Percentiles rank a stretch among this genome's conserved stretches.
Conservation (phyloP, 2,797 vertebrate genomes). For the Sebastes wilsoni region DNA sequence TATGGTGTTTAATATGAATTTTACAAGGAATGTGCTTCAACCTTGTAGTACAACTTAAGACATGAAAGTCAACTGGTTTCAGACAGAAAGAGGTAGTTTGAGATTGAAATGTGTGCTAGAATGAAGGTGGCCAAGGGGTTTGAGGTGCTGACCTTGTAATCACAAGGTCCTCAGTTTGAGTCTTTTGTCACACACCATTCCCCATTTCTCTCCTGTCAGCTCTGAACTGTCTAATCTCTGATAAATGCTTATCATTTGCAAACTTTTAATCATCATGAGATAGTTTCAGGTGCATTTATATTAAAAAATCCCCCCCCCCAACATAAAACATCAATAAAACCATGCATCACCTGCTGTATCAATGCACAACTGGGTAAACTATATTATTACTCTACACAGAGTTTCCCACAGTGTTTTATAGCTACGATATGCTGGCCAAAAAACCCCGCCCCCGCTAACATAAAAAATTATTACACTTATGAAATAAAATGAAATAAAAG, state of each 20-base stretch:
- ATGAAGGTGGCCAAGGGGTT: background rate
- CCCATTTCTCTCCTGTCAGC: background rate
- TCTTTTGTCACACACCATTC: background rate
- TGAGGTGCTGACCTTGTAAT: background rate
- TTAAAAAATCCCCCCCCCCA: background rate
- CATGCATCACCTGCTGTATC: background rate
- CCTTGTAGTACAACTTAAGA: background rate
- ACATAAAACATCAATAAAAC: background rate
- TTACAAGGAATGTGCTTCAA: conserved; percentile 16
- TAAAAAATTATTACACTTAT: conserved; percentile 36
- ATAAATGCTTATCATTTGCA: background rate
- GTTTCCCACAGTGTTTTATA: conserved; percentile 34
- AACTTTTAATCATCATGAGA: background rate
- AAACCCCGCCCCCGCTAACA: conserved; percentile 5
- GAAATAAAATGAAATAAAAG: conserved; percentile 37
- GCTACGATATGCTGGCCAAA: background rate
- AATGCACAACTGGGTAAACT: conserved; percentile 17
- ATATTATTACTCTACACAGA: conserved; percentile 12
- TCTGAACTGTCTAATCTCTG: background rate
- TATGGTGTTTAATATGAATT: conserved; percentile 15
- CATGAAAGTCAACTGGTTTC: background rate
- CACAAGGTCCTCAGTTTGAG: background rate
- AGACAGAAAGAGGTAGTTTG: background rate
- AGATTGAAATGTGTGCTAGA: conserved; percentile 1
- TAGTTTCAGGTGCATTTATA: background rate